Evolutionary conservation across 2,113 vertebrate species (phyloP), one percentile per base, ranked within the genome.

Genomic region (mouse (Mus musculus)): DNA sequence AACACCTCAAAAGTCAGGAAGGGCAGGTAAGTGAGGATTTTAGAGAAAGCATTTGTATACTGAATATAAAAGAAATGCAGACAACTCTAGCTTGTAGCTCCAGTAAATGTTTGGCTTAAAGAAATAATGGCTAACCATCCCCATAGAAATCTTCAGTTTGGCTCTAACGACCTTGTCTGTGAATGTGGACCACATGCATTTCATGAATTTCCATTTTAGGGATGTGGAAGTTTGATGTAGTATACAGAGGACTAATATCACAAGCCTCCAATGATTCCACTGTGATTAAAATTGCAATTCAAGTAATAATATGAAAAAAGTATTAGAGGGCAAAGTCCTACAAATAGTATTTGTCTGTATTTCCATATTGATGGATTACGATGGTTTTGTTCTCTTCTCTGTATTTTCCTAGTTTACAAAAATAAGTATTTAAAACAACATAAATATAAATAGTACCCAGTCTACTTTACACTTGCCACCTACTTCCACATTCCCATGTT

Each of bases 391-490:
- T 93, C 28, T 85, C 49, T 85, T 90, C 82, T 67, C 82, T 69
- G 1, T 89, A 93, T 95, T 93, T 94, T 92, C 46, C 28, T 86
- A 90, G 54, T 91, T 94, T 94, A 82, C 28, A 80, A 84, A 26
- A 84, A 54, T 46, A 14, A 91, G 7, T 24, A 92, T 28, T 52
- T 78, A 77, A 87, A 42, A 67, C 30, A 75, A 65, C 3, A 54
- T 28, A 63, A 65, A 72, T 36, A 71, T 33, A 61, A 84, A 80
- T n/a, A 80, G 76, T 36, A 84, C 0, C 65, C 19, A 94, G 39
- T 67, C 24, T 93, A 10, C 63, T 46, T 88, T 81, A 54, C 8
- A 26, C 39, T 95, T 93, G 61, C 39, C 69, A 71, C 28, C 65
- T 69, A 8, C 13, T 71, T 75, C 10, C 87, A 54, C 63, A 54